Evolutionary conservation across 1,140 invertebrate genomes (phyloP).

Genomic region (Drosophila tropicalis): DNA sequence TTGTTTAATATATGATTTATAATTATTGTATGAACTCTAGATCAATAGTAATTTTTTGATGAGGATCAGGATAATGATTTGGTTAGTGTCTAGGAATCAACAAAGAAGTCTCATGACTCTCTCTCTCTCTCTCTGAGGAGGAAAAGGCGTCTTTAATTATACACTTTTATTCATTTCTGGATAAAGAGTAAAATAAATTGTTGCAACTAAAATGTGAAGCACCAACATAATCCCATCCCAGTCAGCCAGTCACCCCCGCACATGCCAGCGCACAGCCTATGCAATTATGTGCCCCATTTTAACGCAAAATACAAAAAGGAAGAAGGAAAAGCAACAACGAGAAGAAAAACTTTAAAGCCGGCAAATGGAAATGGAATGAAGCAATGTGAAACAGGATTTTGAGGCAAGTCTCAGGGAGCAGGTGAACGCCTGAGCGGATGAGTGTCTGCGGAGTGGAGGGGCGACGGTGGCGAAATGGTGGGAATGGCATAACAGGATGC

Average conservation of each 20-base stretch:
- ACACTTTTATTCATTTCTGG: not conserved
- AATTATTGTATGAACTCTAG: too few relatives aligned
- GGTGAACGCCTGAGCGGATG: not conserved
- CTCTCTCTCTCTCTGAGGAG: too few relatives aligned
- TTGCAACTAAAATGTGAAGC: slow-evolving; percentile 8
- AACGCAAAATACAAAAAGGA: slow-evolving; percentile 1
- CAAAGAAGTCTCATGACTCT: too few relatives aligned
- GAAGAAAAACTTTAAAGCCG: slow-evolving; percentile 10
- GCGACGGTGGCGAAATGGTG: too few relatives aligned
- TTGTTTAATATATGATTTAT: too few relatives aligned
- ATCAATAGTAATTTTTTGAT: too few relatives aligned
- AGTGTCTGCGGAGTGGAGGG: not conserved
- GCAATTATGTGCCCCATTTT: slow-evolving; percentile 11
- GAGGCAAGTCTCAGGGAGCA: not conserved
- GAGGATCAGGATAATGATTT: too few relatives aligned
- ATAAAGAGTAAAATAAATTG: slow-evolving; percentile 6
- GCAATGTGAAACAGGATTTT: not conserved
- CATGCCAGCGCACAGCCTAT: not conserved
- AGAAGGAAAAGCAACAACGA: not conserved
- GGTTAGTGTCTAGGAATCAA: too few relatives aligned
- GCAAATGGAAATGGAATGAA: slow-evolving; percentile 15
- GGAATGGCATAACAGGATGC: not conserved
- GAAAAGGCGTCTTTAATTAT: not conserved
- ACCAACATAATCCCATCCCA: not conserved
- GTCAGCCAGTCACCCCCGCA: not conserved